These are phyloP conservation scores for Gnathonemus longibarbis DNA, from an alignment of 2,113 vertebrate genomes.

Conservation along the genomic window DNA sequence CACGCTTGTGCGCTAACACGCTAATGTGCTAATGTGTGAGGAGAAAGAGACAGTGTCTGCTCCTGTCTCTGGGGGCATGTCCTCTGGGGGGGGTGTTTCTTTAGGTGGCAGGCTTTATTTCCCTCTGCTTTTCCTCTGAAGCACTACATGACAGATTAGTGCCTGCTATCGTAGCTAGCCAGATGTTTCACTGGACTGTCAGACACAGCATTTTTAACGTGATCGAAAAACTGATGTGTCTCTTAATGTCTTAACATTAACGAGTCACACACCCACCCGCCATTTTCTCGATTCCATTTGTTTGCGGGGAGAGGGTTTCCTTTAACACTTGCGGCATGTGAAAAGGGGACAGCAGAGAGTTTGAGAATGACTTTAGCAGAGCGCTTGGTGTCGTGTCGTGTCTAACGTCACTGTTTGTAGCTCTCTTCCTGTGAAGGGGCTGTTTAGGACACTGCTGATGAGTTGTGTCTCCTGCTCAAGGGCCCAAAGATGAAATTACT, in stretches of 20 bases:
- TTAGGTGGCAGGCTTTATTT: background rate
- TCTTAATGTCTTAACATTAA: constrained; percentile 20
- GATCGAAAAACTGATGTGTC: constrained; percentile 47
- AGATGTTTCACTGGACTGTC: constrained; percentile 51
- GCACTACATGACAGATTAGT: constrained; percentile 24
- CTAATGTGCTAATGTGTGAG: background rate
- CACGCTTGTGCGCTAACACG: background rate
- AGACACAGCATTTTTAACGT: constrained; percentile 36
- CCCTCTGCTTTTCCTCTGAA: constrained; percentile 24
- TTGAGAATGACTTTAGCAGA: constrained; percentile 21
- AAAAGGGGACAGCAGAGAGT: constrained; percentile 28
- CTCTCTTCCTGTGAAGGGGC: background rate
- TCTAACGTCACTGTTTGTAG: background rate
- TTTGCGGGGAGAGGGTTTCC: constrained; percentile 26
- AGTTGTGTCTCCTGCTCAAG: background rate
- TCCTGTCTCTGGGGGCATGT: background rate
- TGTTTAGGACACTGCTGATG: background rate
- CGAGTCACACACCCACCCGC: constrained; percentile 24
- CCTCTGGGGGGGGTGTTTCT: background rate
- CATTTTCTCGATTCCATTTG: constrained; percentile 46
- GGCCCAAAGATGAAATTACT: background rate
- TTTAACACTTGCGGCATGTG: constrained; percentile 31
- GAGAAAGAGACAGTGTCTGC: background rate
- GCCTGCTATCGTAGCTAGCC: constrained; percentile 38
- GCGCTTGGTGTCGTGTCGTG: background rate